These are phyloP conservation scores for Mythimna pallens DNA, from an alignment of 2,888 invertebrate species.

Conservation along the genomic window DNA sequence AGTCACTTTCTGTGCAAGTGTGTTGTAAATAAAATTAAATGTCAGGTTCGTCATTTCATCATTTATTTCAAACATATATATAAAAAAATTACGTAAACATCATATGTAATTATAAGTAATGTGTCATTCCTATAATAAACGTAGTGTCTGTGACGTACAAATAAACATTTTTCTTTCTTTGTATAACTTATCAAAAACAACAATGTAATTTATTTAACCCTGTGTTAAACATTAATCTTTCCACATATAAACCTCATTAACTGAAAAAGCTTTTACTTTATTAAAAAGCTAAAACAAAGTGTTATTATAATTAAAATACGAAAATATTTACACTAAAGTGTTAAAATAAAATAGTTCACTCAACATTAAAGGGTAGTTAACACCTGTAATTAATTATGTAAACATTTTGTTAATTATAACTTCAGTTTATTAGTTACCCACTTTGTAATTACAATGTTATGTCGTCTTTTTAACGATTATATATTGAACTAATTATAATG, in stretches of 20 bases:
- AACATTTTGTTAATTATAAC: constrained; percentile 15
- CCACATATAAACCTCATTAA: constrained; percentile 23
- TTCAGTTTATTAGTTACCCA: constrained; percentile 1
- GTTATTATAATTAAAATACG: constrained; percentile 38
- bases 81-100: too few relatives aligned
- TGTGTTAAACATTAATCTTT: constrained; percentile 36
- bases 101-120: too few relatives aligned
- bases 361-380: constrained; percentile 16
- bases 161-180: too few relatives aligned
- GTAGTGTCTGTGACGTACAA: too few relatives aligned
- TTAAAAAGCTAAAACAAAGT: not conserved
- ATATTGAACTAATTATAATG: not conserved
- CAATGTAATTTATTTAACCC: constrained; percentile 19
- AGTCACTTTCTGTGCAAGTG: too few relatives aligned
- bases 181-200: not conserved
- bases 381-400: constrained; percentile 30
- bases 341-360: constrained; percentile 15
- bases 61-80: too few relatives aligned
- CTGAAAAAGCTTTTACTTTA: constrained; percentile 31
- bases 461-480: not conserved
- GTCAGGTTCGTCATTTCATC: too few relatives aligned
- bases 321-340: constrained; percentile 14
- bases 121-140: too few relatives aligned
- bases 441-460: not conserved
- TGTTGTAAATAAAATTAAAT: too few relatives aligned